These are phyloP conservation scores for Limnephilus auricula DNA, from an alignment of 2,888 invertebrate genomes.

Conservation along the genomic window DNA sequence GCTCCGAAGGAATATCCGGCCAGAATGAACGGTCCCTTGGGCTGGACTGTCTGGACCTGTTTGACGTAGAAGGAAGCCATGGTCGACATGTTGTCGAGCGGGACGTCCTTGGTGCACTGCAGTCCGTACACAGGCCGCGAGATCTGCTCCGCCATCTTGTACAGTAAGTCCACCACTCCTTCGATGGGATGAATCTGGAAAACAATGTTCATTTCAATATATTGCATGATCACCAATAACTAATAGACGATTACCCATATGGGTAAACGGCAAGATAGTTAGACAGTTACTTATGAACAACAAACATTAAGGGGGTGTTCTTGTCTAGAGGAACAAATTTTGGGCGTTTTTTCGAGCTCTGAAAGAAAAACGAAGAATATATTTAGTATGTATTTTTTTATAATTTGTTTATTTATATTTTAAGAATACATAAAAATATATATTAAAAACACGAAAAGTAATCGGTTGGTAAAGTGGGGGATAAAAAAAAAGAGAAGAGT, in stretches of 20 bases:
- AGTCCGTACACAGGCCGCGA: slow-evolving; percentile 90
- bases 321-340: no score
- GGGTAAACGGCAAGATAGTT: no score
- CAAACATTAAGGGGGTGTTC: background rate
- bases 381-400: no score
- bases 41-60: slow-evolving; percentile 87
- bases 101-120: slow-evolving; percentile 89
- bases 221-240: background rate
- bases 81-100: slow-evolving; percentile 83
- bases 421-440: no score
- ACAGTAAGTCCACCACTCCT: slow-evolving; percentile 86
- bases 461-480: no score
- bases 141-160: slow-evolving; percentile 84
- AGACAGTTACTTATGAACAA: background rate
- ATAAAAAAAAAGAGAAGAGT: no score
- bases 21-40: slow-evolving; percentile 90
- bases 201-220: background rate
- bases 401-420: no score
- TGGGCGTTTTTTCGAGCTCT: no score
- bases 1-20: slow-evolving; percentile 98
- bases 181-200: slow-evolving; percentile 89
- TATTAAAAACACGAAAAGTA: no score
- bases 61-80: slow-evolving; percentile 86
- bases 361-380: no score
- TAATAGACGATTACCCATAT: no score